A percentile compares a stretch with the other conserved stretches of the same genome.
phyloP scores from a whole-genome alignment of 2,797 vertebrate genomes.

The Fringilla coelebs region DNA sequence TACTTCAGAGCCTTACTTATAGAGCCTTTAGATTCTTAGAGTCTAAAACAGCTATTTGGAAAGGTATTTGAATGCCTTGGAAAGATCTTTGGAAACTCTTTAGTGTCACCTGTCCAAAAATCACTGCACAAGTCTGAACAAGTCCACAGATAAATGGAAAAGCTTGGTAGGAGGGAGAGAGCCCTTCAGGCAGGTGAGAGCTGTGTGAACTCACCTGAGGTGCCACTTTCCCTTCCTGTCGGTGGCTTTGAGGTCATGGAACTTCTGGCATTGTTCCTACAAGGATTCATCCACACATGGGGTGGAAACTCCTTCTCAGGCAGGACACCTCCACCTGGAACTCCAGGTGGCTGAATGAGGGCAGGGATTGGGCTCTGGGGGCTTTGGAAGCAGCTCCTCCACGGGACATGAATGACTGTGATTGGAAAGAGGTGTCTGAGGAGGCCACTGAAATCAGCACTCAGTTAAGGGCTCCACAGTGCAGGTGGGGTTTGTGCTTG shows the following conservation, averaged over 20 bases:
- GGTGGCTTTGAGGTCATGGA: not conserved
- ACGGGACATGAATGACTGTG: not conserved
- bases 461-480: not conserved
- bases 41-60: not conserved
- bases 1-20: no score
- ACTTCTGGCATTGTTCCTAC: not conserved
- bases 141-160: not conserved
- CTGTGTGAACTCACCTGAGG: not conserved
- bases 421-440: not conserved
- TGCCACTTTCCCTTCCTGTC: not conserved
- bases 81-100: not conserved
- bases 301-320: not conserved
- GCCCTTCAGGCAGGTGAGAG: not conserved
- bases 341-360: not conserved
- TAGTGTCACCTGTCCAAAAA: not conserved
- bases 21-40: no score
- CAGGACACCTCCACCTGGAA: not conserved
- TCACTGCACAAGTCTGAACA: not conserved
- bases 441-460: not conserved
- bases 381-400: not conserved
- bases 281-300: not conserved
- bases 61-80: not conserved
- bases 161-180: not conserved
- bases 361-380: rapidly evolving
- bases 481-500: not conserved